phyloP scores from a whole-genome alignment of 2,888 invertebrate genomes.

The Catocala nupta region DNA sequence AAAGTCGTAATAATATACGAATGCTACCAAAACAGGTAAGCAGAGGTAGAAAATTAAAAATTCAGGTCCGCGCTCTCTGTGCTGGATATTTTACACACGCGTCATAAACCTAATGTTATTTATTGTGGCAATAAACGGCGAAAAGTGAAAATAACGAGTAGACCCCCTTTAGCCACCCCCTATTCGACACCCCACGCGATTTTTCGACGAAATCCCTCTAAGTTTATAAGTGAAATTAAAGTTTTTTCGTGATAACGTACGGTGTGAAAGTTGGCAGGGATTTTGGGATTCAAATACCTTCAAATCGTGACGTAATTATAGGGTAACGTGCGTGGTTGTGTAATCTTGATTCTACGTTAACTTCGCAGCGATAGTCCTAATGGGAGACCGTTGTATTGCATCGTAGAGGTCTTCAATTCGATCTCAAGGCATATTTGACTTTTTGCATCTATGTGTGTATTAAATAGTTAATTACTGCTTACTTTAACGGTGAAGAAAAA shows the following conservation, averaged over 20 bases:
- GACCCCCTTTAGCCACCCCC: slow-evolving; percentile 17
- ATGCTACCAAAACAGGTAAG: not conserved
- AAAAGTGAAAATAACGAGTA: slow-evolving; percentile 54
- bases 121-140: slow-evolving; percentile 57
- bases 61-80: slow-evolving; percentile 40
- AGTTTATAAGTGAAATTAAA: slow-evolving; percentile 47
- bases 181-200: slow-evolving; percentile 27
- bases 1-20: too few species aligned
- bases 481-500: too few species aligned
- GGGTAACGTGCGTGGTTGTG: not conserved
- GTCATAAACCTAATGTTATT: slow-evolving; percentile 61
- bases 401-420: too few species aligned
- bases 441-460: too few species aligned
- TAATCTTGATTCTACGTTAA: too few species aligned
- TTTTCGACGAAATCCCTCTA: slow-evolving; percentile 30
- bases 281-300: not conserved
- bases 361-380: too few species aligned
- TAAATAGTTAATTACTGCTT: too few species aligned
- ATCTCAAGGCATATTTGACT: too few species aligned
- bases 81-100: slow-evolving; percentile 54
- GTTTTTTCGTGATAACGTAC: slow-evolving; percentile 19
- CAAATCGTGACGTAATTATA: not conserved
- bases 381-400: too few species aligned
- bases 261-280: not conserved
- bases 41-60: slow-evolving; percentile 18